Percentiles rank a stretch among this genome's conserved stretches.
Conservation (phyloP, 2,888 invertebrate genomes). For the Antheraea yamamai region DNA sequence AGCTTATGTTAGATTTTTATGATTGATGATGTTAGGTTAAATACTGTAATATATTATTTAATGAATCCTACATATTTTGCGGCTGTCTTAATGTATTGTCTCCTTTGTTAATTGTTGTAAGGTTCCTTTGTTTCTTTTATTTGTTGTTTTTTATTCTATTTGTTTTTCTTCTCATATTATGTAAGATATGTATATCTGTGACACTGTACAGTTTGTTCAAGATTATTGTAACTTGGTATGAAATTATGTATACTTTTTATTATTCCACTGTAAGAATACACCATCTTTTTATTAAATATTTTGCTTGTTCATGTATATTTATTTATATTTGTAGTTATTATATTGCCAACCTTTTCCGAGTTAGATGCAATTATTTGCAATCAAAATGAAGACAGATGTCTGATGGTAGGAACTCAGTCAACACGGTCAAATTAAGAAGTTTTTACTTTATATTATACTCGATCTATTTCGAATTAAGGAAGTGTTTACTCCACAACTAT, state of each 20-base stretch:
- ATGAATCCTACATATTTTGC: not conserved
- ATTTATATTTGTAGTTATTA: not conserved
- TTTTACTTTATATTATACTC: no score
- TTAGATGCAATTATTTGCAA: not conserved
- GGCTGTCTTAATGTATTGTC: slow-evolving; percentile 11
- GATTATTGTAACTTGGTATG: not conserved
- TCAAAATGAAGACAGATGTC: not conserved
- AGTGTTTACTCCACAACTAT: no score
- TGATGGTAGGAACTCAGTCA: no score
- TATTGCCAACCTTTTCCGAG: not conserved
- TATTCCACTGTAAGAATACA: not conserved
- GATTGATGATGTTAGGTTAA: not conserved
- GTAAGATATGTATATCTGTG: no score
- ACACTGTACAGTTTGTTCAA: slow-evolving; percentile 9
- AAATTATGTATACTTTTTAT: slow-evolving; percentile 6
- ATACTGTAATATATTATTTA: not conserved
- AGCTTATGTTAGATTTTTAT: not conserved
- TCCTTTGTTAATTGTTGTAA: slow-evolving; percentile 8
- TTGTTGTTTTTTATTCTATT: slow-evolving; percentile 6
- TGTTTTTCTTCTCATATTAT: slow-evolving; percentile 2
- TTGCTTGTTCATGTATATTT: slow-evolving; percentile 4
- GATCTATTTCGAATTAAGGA: no score
- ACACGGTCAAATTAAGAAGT: no score
- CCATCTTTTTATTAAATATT: slow-evolving; percentile 9
- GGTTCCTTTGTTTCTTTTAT: slow-evolving; percentile 8